Evolutionary conservation across 2,113 vertebrate genomes (phyloP), one percentile per base, ranked within the genome.

Genomic region (Passer montanus): DNA sequence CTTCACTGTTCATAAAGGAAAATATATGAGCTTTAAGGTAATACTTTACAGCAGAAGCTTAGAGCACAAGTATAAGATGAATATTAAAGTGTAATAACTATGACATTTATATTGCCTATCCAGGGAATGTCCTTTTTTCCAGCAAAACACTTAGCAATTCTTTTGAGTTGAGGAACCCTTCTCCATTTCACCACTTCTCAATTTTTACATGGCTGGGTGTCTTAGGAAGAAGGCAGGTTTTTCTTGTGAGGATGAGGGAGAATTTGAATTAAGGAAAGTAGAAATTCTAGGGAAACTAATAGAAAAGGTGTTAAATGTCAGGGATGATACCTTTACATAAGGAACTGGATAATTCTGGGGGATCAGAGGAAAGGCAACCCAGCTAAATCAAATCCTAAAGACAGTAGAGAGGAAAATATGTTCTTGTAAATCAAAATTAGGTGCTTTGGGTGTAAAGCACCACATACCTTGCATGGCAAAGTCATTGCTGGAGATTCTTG

Each of bases 351-450:
- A 30, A 21, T 79, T 82, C 39, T 83, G 31, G 18, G 35, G 20
- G 16, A 26, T 33, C 43, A 70, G 41, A 59, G n/a, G 31, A 31
- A 68, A 76, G 16, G 64, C 19, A 76, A 59, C 15, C 13, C 10
- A 49, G n/a, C 22, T 74, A 87, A 62, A 74, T 83, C 18, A 55
- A 52, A 58, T 49, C 22, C 47, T 59, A 46, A 63, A 30, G 50
- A 41, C 35, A 56, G 15, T 1, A 1, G 12, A 37, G 43, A 49
- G 10, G 11, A 73, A 91, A 84, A 79, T 52, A 46, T 0, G 0
- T 18, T 53, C 22, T 76, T n/a, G 10, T 76, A 63, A 67, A 72
- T 63, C 52, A 59, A 66, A 79, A 15, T 41, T 2, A 0, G 21
- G 14, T 86, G 20, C 15, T 86, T 44, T 4, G 16, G 2, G 3